A percentile compares a stretch with the other conserved stretches of the same genome.
These are phyloP conservation scores for Alsophila aescularia DNA, from an alignment of 2,888 invertebrate species.

Conservation along the genomic window DNA sequence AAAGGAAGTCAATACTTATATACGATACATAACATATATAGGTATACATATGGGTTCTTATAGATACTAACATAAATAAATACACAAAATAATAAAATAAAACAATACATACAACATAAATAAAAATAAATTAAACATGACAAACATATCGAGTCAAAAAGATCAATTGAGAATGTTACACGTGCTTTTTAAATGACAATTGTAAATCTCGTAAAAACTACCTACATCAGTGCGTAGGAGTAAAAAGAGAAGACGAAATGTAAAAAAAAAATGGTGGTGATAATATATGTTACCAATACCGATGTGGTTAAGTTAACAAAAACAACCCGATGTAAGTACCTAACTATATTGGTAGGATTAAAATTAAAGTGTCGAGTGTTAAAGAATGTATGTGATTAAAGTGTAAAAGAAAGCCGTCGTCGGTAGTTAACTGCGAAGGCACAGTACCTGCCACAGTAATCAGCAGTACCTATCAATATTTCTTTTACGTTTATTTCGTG, in stretches of 20 bases:
- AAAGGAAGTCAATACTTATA: too few relatives aligned
- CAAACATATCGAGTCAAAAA: slow-evolving; percentile 52
- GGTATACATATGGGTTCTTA: too few relatives aligned
- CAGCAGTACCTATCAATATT: slow-evolving; percentile 47
- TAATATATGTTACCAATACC: slow-evolving; percentile 32
- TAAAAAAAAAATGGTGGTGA: slow-evolving; percentile 35
- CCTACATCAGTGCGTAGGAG: slow-evolving; percentile 50
- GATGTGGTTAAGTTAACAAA: too few relatives aligned
- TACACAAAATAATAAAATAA: too few relatives aligned
- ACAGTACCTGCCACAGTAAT: slow-evolving; percentile 47
- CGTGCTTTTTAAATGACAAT: slow-evolving; percentile 70
- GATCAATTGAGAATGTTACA: slow-evolving; percentile 62
- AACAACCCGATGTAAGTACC: too few relatives aligned
- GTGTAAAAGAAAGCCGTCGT: slow-evolving; percentile 24
- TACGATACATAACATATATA: too few relatives aligned
- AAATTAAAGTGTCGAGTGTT: slow-evolving; percentile 13
- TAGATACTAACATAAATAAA: too few relatives aligned
- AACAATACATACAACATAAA: too few relatives aligned
- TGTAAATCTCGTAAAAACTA: slow-evolving; percentile 70
- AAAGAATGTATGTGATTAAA: slow-evolving; percentile 20
- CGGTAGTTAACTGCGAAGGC: slow-evolving; percentile 20
- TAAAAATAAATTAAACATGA: too few relatives aligned
- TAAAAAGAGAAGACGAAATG: slow-evolving; percentile 45
- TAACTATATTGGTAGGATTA: too few relatives aligned
- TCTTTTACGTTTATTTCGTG: slow-evolving; percentile 40